Evolutionary conservation across 1,140 invertebrate genomes (phyloP).

Genomic region (Aphaenogaster floridana): DNA sequence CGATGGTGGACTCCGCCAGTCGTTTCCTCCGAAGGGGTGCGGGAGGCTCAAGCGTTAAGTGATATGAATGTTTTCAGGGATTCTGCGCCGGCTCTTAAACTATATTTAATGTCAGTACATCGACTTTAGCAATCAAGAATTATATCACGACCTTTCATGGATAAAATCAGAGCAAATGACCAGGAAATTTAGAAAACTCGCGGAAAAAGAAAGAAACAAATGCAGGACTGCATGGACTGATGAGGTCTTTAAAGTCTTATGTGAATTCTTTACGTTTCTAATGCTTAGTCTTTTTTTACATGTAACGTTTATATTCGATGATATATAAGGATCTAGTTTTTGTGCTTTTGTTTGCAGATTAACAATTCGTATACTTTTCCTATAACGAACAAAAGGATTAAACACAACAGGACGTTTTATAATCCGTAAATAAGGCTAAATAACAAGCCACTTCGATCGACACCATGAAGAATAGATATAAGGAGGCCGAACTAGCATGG

Average conservation of each 20-base stretch:
- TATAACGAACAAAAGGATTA: background rate
- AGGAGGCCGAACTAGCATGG: no score
- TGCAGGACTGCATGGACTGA: background rate
- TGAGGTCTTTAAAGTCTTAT: background rate
- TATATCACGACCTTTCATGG: conserved; percentile 74
- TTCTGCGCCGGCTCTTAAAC: conserved; percentile 78
- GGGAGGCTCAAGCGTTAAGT: conserved; percentile 77
- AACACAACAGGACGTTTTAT: background rate
- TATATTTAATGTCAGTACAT: conserved; percentile 82
- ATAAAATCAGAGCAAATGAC: background rate
- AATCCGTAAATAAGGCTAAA: background rate
- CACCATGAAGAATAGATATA: no score
- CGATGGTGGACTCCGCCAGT: conserved; percentile 12
- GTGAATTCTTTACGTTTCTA: background rate
- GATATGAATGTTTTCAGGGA: conserved; percentile 83
- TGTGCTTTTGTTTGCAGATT: background rate
- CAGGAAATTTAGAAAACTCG: background rate
- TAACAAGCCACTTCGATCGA: conserved; percentile 13
- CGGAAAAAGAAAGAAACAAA: background rate
- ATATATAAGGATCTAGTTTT: background rate
- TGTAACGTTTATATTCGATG: background rate
- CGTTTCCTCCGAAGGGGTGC: conserved; percentile 28
- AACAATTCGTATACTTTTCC: background rate
- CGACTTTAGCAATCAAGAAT: conserved; percentile 70
- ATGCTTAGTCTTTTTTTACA: background rate